These are phyloP conservation scores for Channa striata DNA, from an alignment of 2,797 vertebrate species.

Conservation along the genomic window DNA sequence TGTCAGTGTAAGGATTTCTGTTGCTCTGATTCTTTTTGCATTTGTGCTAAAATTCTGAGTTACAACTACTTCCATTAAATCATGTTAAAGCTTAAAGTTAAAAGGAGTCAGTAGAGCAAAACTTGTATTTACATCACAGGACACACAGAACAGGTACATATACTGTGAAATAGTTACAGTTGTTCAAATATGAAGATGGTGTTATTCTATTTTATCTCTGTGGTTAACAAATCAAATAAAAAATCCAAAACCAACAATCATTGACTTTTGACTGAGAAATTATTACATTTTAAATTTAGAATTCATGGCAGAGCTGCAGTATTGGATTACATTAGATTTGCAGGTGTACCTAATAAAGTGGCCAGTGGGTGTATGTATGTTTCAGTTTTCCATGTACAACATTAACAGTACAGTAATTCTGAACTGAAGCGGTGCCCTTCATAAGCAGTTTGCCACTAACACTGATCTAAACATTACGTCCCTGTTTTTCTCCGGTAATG, in stretches of 20 bases:
- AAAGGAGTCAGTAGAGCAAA: slow-evolving; percentile 40
- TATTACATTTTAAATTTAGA: too few relatives aligned
- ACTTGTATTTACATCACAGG: slow-evolving; percentile 21
- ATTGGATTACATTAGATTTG: too few relatives aligned
- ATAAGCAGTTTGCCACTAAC: too few relatives aligned
- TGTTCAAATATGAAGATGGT: not conserved
- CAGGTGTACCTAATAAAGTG: too few relatives aligned
- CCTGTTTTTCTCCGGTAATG: not conserved
- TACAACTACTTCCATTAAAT: slow-evolving; percentile 4
- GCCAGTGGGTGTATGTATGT: too few relatives aligned
- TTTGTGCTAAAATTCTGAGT: not conserved
- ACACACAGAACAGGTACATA: slow-evolving; percentile 32
- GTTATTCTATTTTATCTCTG: slow-evolving; percentile 17
- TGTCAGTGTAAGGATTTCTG: not conserved
- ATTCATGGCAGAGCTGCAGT: too few relatives aligned
- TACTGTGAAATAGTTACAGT: slow-evolving; percentile 27
- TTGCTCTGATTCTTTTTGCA: not conserved
- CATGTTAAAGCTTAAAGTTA: slow-evolving; percentile 2
- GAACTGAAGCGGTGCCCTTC: too few relatives aligned
- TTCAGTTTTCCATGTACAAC: too few relatives aligned
- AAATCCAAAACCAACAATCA: not conserved
- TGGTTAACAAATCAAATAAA: slow-evolving; percentile 36
- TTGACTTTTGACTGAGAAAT: too few relatives aligned
- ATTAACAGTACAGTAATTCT: too few relatives aligned
- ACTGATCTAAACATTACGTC: too few relatives aligned